Conservation (phyloP, 2,113 vertebrate species). For the Anarrhichthys ocellatus region DNA sequence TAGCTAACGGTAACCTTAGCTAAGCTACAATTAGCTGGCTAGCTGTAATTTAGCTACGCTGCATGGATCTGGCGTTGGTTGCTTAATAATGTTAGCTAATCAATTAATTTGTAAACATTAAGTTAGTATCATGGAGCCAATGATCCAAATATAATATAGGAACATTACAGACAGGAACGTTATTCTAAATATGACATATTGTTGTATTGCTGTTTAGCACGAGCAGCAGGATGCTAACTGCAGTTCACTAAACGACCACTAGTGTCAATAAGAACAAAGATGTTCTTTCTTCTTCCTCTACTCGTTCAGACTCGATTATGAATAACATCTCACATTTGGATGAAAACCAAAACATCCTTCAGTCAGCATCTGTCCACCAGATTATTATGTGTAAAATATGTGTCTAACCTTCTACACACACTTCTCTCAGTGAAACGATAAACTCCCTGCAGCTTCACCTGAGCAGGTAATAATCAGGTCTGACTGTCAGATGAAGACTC, state of each 20-base stretch:
- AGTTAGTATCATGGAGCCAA: not conserved
- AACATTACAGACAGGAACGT: not conserved
- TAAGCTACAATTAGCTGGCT: not conserved
- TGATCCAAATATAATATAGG: not conserved
- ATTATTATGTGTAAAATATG: not conserved
- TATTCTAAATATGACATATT: not conserved
- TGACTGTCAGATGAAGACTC: constrained; percentile 18
- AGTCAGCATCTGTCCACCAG: not conserved
- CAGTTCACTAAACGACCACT: no score
- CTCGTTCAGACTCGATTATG: no score
- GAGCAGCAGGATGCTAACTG: no score
- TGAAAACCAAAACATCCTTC: no score
- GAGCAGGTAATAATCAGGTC: constrained; percentile 34
- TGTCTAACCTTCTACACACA: not conserved
- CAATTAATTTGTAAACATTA: not conserved
- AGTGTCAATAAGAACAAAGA: no score
- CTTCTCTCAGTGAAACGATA: not conserved
- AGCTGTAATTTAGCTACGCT: not conserved
- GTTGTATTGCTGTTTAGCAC: no score
- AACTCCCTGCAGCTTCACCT: constrained; percentile 28
- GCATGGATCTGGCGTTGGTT: not conserved
- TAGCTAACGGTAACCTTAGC: no score
- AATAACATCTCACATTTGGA: no score
- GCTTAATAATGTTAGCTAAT: not conserved
- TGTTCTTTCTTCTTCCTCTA: no score